These are phyloP conservation scores for Hydrozoanthus tunicans DNA, from an alignment of 64 coral and sea anemone genomes.

Conservation along the genomic window DNA sequence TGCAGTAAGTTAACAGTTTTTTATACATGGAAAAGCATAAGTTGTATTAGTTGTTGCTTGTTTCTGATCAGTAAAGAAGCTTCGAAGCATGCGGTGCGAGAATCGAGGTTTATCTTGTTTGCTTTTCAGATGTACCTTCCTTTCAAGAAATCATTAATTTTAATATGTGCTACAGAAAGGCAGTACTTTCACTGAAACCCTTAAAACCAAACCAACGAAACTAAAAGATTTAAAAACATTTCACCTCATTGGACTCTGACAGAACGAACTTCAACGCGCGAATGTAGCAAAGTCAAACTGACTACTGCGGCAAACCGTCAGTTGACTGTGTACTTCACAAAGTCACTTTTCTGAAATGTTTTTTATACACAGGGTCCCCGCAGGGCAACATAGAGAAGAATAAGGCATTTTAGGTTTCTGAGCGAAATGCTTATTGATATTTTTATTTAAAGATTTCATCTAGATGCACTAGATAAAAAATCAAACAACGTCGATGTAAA, in stretches of 20 bases:
- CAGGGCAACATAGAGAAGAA: background rate
- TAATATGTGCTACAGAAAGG: background rate
- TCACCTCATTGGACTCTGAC: background rate
- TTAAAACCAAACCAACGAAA: background rate
- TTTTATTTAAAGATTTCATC: background rate
- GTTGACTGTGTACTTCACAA: background rate
- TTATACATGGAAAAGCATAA: background rate
- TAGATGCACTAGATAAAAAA: background rate
- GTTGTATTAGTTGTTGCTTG: background rate
- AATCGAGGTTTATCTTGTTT: background rate
- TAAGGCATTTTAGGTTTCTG: background rate
- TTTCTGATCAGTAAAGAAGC: background rate
- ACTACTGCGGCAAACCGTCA: background rate
- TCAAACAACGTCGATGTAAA: background rate
- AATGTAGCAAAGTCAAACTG: background rate
- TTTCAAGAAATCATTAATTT: background rate
- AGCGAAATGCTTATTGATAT: background rate
- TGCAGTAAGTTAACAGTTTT: constrained; percentile 61
- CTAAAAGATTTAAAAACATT: background rate
- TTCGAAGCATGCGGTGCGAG: background rate
- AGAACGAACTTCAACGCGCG: background rate
- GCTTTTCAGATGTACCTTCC: background rate
- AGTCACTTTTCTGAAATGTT: background rate
- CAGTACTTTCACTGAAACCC: background rate
- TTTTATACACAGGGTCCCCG: background rate